Base-by-base conservation (phyloP, 2,888 invertebrate species). In the Polylopha cassiicola region DNA sequence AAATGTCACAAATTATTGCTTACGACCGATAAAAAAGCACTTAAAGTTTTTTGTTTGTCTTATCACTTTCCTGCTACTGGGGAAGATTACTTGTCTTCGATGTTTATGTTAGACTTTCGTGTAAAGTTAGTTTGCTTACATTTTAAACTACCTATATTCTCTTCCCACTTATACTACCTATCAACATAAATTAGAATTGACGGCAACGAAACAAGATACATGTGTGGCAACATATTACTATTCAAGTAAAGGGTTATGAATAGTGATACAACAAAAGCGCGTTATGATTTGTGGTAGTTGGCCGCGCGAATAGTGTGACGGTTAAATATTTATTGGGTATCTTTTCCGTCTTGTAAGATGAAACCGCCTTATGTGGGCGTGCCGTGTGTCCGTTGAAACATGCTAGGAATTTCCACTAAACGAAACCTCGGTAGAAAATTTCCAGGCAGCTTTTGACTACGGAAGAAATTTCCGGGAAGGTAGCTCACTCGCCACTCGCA, bases 401-500 rank as follows among this genome's bases (percentile, higher is more conserved):
- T 57, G 61, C 37, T 37, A 61, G 66, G 74, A 70, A 77, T 78
- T 76, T 74, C 65, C 63, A 68, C 73, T 74, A 66, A 65, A 61
- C 61, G 50, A 58, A 61, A 61, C 55, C 53, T 54, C 42, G 50
- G 53, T 51, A 54, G 55, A 58, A 61, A 68, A 66, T 64, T 68
- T 64, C 53, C 45, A 58, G 52, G 52, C 55, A 48, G 50, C 45
- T 48, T 44, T 47, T 47, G 53, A 55, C 53, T 51, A 52, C 39
- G 6, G 37, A 36, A 48, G 45, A 46, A 47, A 44, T 39, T 44
- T 26, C 15, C 28, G 4, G 17, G 17, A 17, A 36, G 20, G 26
- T 21, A 27, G 16, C 16, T 11, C 3, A 13, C 8, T 20, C 3
- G 32, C 3, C 14, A 1, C 8, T 10, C 18, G 20, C 9, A 10